A percentile compares a stretch with the other conserved stretches of the same genome.
These are phyloP conservation scores for Leptinotarsa undecemlineata DNA, from an alignment of 1,140 invertebrate genomes.

Conservation along the genomic window DNA sequence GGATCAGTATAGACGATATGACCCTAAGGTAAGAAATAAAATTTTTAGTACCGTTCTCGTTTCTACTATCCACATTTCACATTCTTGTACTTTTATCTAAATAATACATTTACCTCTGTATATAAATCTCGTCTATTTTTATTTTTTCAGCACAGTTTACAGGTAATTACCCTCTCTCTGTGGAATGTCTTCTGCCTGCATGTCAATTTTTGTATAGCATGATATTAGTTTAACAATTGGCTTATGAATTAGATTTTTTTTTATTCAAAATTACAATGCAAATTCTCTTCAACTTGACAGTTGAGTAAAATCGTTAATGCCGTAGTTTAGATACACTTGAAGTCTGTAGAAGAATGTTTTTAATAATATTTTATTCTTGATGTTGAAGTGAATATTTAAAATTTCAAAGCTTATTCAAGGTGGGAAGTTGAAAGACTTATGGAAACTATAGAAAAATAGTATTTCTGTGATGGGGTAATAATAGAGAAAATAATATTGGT, in stretches of 20 bases:
- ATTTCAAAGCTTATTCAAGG: neutral
- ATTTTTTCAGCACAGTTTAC: conserved; percentile 50
- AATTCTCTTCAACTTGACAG: neutral
- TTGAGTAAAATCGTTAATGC: neutral
- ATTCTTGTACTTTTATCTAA: too few relatives aligned
- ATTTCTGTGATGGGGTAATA: too few relatives aligned
- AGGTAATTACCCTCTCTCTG: conserved; percentile 45
- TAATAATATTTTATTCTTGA: neutral
- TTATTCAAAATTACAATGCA: neutral
- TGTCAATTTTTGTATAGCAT: conserved; percentile 11
- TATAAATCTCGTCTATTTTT: conserved; percentile 15
- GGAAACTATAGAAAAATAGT: too few relatives aligned
- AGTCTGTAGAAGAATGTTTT: neutral
- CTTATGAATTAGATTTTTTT: conserved; percentile 15
- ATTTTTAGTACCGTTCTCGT: conserved; percentile 10
- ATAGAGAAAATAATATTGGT: too few relatives aligned
- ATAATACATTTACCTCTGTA: conserved; percentile 2
- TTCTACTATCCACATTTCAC: neutral
- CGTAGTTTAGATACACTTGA: neutral
- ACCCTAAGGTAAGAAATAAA: conserved; percentile 81
- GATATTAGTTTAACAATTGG: conserved; percentile 15
- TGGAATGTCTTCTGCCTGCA: conserved; percentile 13
- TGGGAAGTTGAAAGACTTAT: too few relatives aligned
- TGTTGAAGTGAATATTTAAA: neutral
- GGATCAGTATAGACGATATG: conserved; percentile 93